Evolutionary conservation across 2,888 invertebrate species (phyloP).

Genomic region (Heliothis peltigera): DNA sequence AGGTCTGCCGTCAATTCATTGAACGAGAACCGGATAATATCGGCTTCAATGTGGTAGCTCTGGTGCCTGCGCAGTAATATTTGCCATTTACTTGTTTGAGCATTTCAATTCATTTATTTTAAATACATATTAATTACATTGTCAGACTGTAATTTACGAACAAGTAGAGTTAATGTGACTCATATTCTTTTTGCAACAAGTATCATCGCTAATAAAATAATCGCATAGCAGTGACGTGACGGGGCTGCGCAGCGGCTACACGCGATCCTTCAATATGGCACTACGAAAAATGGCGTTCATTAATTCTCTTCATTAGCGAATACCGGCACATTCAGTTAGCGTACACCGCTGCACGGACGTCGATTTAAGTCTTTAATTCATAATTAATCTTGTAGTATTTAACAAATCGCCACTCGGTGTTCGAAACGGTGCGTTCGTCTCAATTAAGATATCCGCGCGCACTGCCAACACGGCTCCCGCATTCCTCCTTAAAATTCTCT

Average conservation of each 20-base stretch:
- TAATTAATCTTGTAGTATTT: constrained; percentile 81
- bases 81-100: constrained; percentile 43
- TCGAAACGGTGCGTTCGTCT: constrained; percentile 80
- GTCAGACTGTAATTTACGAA: constrained; percentile 56
- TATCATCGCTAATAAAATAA: constrained; percentile 70
- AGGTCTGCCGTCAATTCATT: constrained; percentile 95
- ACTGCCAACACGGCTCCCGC: constrained; percentile 83
- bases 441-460: constrained; percentile 86
- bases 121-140: constrained; percentile 54
- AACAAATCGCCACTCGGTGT: constrained; percentile 82
- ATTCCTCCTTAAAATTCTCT: constrained; percentile 88
- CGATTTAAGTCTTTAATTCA: constrained; percentile 80
- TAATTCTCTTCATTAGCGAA: constrained; percentile 80
- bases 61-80: constrained; percentile 88
- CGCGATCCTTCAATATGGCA: constrained; percentile 77
- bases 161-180: constrained; percentile 57
- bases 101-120: constrained; percentile 52
- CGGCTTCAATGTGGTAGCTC: constrained; percentile 96
- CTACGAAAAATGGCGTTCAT: constrained; percentile 79
- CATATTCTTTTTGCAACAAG: constrained; percentile 59
- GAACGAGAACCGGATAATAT: constrained; percentile 95
- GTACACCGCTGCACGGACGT: constrained; percentile 67
- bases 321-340: constrained; percentile 70
- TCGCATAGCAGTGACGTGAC: constrained; percentile 68
- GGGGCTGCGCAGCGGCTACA: constrained; percentile 68